Evolutionary conservation across 2,888 invertebrate genomes (phyloP).

Genomic region (Heteropelma amictum): DNA sequence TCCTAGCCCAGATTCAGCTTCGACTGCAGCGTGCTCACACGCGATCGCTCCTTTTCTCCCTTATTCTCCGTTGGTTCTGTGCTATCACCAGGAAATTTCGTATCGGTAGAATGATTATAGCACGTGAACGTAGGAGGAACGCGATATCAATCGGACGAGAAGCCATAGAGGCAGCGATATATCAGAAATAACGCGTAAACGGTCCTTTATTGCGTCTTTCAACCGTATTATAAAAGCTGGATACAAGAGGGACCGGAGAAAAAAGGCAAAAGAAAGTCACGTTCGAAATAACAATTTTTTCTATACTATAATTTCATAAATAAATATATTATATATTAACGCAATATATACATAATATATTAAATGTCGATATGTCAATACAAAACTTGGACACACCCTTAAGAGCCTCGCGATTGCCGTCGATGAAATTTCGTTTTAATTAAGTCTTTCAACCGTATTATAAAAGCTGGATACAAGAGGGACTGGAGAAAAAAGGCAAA

Average conservation of each 20-base stretch:
- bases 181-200: constrained; percentile 44
- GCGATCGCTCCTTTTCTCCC: not conserved
- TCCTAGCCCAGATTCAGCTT: too few species aligned
- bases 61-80: not conserved
- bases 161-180: constrained; percentile 34
- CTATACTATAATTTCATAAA: constrained; percentile 43
- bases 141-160: constrained; percentile 43
- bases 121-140: constrained; percentile 8
- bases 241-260: not conserved
- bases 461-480: not conserved
- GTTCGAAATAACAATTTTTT: constrained; percentile 50
- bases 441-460: not conserved
- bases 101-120: constrained; percentile 15
- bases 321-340: too few species aligned
- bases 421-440: not conserved
- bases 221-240: constrained; percentile 15
- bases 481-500: too few species aligned
- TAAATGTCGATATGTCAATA: constrained; percentile 23
- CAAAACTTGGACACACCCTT: not conserved
- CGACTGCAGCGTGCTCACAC: constrained; percentile 10
- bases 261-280: too few species aligned
- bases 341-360: too few species aligned
- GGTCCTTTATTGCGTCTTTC: constrained; percentile 17
- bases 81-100: constrained; percentile 28
- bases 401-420: constrained; percentile 5